These are phyloP conservation scores for Drosophila bocki DNA, from an alignment of 1,140 invertebrate species.

Conservation along the genomic window DNA sequence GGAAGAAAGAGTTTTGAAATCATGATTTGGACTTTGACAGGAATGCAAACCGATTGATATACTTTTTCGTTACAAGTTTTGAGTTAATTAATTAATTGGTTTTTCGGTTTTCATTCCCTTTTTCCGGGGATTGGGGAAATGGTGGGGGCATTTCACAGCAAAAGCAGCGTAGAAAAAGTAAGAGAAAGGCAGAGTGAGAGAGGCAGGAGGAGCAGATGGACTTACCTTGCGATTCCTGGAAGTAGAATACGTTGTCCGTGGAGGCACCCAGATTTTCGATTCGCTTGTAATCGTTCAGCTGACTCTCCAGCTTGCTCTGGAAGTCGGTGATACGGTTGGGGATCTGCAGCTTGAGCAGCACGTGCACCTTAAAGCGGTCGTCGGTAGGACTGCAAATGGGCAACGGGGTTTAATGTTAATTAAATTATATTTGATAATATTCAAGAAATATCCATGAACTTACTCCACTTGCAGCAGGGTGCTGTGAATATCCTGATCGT, in stretches of 20 bases:
- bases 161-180: slow-evolving; percentile 16
- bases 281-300: slow-evolving; percentile 41
- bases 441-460: slow-evolving; percentile 5
- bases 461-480: slow-evolving; percentile 56
- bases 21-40: neutral
- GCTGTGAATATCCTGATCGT: slow-evolving; percentile 38
- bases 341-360: slow-evolving; percentile 61
- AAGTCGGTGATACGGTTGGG: slow-evolving; percentile 53
- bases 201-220: slow-evolving; percentile 37
- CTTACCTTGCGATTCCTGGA: slow-evolving; percentile 62
- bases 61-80: too few species aligned
- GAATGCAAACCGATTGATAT: neutral
- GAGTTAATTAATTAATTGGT: neutral
- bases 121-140: neutral
- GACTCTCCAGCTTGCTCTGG: slow-evolving; percentile 38
- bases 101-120: neutral
- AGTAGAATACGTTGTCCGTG: slow-evolving; percentile 49
- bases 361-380: slow-evolving; percentile 61
- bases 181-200: too few species aligned
- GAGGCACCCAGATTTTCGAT: slow-evolving; percentile 54
- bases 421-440: neutral
- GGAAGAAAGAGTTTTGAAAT: slow-evolving; percentile 16
- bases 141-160: slow-evolving; percentile 20
- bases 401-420: neutral
- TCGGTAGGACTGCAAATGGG: slow-evolving; percentile 41